Percentiles rank a stretch among this genome's conserved stretches.
Evolutionary conservation across 1,140 invertebrate species (phyloP).

Genomic region (Mylabris phalerata): DNA sequence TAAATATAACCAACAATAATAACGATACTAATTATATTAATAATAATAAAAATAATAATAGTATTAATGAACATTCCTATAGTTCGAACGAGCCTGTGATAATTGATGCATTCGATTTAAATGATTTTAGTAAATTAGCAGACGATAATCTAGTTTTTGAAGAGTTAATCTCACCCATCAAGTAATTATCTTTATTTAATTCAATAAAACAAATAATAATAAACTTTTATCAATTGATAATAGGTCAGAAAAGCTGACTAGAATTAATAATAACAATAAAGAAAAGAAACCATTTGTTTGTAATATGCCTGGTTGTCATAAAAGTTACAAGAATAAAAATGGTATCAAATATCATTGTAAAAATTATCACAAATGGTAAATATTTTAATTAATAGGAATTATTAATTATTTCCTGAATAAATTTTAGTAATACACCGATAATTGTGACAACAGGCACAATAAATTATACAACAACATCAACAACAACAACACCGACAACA

Average conservation of each 20-base stretch:
- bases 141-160: not conserved
- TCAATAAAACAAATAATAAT: not conserved
- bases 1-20: too few relatives aligned
- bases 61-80: not conserved
- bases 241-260: slow-evolving; percentile 1
- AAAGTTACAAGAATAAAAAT: slow-evolving; percentile 82
- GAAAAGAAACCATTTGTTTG: slow-evolving; percentile 71
- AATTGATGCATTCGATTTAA: not conserved
- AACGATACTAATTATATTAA: not conserved
- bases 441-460: too few relatives aligned
- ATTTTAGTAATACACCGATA: too few relatives aligned
- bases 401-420: too few relatives aligned
- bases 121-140: not conserved
- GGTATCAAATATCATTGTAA: slow-evolving; percentile 82
- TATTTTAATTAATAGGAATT: not conserved
- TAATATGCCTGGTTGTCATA: slow-evolving; percentile 77
- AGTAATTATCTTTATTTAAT: not conserved
- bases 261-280: not conserved
- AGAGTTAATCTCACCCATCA: not conserved
- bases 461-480: too few relatives aligned
- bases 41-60: not conserved
- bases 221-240: not conserved
- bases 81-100: not conserved
- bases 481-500: not conserved
- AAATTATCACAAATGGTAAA: slow-evolving; percentile 65